Percentiles rank a stretch among this genome's conserved stretches.
Evolutionary conservation across 2,113 vertebrate genomes (phyloP).

Genomic region (Ranitomeya imitator): DNA sequence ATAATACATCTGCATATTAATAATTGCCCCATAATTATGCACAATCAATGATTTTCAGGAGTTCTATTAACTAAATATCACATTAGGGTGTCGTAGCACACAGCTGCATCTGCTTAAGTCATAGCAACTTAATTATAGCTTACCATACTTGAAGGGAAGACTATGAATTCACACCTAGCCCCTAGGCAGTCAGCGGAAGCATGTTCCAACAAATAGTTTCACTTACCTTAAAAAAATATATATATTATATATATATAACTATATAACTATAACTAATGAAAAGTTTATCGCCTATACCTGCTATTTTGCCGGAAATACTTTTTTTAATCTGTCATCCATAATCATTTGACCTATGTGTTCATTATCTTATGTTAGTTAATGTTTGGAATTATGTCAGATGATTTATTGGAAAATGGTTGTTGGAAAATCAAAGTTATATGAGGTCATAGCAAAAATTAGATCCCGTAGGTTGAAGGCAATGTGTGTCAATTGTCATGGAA

Average conservation of each 20-base stretch:
- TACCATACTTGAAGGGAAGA: neutral
- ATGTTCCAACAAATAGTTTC: constrained; percentile 32
- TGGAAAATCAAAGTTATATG: neutral
- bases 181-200: constrained; percentile 33
- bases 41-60: neutral
- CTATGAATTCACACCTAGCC: constrained; percentile 49
- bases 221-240: constrained; percentile 5
- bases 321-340: neutral
- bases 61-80: neutral
- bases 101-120: constrained; percentile 35
- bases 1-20: too few species aligned
- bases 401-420: neutral
- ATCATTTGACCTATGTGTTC: neutral
- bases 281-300: neutral
- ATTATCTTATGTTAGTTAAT: neutral
- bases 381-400: neutral
- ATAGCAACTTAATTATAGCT: constrained; percentile 43
- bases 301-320: neutral
- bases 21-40: too few species aligned
- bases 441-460: neutral
- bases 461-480: too few species aligned
- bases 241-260: neutral
- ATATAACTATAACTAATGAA: neutral
- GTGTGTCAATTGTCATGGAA: neutral
- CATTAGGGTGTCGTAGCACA: constrained; percentile 13